phyloP scores from a whole-genome alignment of 2,113 vertebrate species.

The Microcebus ravelobensis region DNA sequence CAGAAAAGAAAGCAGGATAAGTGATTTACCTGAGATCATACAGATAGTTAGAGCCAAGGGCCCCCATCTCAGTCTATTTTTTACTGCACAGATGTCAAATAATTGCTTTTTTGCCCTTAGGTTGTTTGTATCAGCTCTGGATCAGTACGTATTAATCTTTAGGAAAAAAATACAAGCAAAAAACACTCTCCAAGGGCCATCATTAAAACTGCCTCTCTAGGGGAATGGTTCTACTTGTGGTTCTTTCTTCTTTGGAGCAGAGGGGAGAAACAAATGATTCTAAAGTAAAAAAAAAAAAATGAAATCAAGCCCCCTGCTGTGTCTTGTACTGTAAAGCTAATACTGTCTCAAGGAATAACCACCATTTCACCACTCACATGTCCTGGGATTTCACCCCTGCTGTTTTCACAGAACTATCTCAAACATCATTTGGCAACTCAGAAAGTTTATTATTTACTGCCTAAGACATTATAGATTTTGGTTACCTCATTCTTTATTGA shows the following conservation, averaged over 20 bases:
- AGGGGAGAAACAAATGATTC: neutral
- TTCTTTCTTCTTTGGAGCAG: constrained; percentile 34
- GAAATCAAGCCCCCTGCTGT: constrained; percentile 3
- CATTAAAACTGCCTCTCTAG: constrained; percentile 13
- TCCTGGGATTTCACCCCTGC: neutral
- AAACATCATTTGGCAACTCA: constrained; percentile 34
- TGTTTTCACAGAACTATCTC: constrained; percentile 52
- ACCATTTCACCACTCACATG: neutral
- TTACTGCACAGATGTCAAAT: constrained; percentile 73
- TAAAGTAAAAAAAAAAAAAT: constrained; percentile 12
- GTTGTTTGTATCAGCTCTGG: constrained; percentile 65
- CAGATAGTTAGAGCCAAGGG: constrained; percentile 64
- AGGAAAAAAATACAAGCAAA: constrained; percentile 52
- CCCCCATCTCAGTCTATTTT: constrained; percentile 58
- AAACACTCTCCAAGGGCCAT: constrained; percentile 15
- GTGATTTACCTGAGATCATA: constrained; percentile 74
- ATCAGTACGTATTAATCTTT: constrained; percentile 63
- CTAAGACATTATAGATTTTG: constrained; percentile 28
- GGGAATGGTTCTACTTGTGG: constrained; percentile 36
- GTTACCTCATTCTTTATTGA: constrained; percentile 28
- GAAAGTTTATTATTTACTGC: constrained; percentile 33
- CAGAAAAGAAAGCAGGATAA: constrained; percentile 69
- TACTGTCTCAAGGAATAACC: constrained; percentile 26
- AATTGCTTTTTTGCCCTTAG: constrained; percentile 74
- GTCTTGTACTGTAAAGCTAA: constrained; percentile 9